Base-by-base conservation (phyloP, 2,113 vertebrate genomes). In the Gopherus evgoodei region DNA sequence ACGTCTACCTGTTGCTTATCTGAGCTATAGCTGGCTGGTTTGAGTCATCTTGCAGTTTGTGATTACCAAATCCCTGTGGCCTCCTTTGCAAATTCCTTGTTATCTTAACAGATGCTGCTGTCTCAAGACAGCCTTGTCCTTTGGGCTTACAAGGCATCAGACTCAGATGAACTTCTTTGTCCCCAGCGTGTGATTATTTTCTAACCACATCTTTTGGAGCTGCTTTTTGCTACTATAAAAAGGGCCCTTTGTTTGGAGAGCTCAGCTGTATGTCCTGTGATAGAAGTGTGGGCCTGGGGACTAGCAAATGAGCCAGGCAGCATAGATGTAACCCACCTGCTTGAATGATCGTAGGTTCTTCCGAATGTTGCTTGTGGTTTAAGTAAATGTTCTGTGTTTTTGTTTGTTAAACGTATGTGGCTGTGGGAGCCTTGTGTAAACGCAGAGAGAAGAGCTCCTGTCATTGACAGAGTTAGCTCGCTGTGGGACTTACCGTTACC, bases 391-490 rank as follows among this genome's bases (percentile, higher is more conserved):
- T 81, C 12, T 27, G 35, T 10, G 44, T 6, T 86, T 65, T 65
- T 35, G 31, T 65, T 49, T 5, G 8, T 5, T 52, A n/a, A 22
- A 31, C 0, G 0, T 3, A 0, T 31, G 47, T 25, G 87, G 47
- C 1, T 11, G 17, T 72, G 19, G 19, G 19, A 38, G 35, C n/a
- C n/a, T 21, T 72, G 8, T 2, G n/a, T 78, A 47, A 25, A 44
- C 38, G 14, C 11, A 10, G 42, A 75, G 72, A 76, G 38, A 44
- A 47, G n/a, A 22, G 8, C 27, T 25, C 25, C 35, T 84, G 31
- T 16, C 0, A 1, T 2, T 0, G 52, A 50, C 56, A 0, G 0
- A 8, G 2, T 6, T 2, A 27, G n/a, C 62, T 52, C 81, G 3
- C n/a, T 7, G 19, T 8, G 16, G 9, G 82, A 12, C 35, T 0